Evolutionary conservation across 2,113 vertebrate species (phyloP), one percentile per base, ranked within the genome.

Genomic region (Otolemur garnettii): DNA sequence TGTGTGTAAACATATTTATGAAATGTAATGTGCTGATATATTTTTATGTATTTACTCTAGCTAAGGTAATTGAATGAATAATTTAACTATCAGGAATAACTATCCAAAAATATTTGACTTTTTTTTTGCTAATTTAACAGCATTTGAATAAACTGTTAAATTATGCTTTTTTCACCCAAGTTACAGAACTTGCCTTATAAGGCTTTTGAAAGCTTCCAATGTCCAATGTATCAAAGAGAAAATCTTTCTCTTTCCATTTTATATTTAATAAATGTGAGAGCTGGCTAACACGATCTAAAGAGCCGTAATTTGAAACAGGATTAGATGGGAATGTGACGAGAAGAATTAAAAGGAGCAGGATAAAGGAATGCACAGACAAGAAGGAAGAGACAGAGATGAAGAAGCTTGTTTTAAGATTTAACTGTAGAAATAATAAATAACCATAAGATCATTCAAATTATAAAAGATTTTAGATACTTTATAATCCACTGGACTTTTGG

Each of bases 91-190:
- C 14, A 74, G 81, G 60, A 92, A 86, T 72, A 96, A 81, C 3
- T 7, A 28, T 64, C 28, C 35, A 57, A 91, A 53, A 80, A 75
- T 60, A 3, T 64, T 66, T 66, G 14, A 53, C 21, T 30, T 94
- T 94, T 79, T 87, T 87, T 96, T 82, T 26, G 57, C 5, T 94
- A 95, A 96, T 86, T 96, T 92, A 95, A 96, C 10, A 94, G 57
- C 33, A 96, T 86, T 50, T 66, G 45, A 96, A 91, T 68, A n/a
- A 74, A 86, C 64, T 91, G 14, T 74, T 95, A 93, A 93, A 69
- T 38, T 62, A 64, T 12, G 87, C 30, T 38, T 38, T 89, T 18
- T 42, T 30, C 2, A 12, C 12, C 66, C 26, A 91, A 96, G 89
- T 72, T 77, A 74, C 21, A 86, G 62, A 92, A 68, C 33, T 53